phyloP scores from a whole-genome alignment of 2,113 vertebrate genomes.

The Paratilapia polleni region DNA sequence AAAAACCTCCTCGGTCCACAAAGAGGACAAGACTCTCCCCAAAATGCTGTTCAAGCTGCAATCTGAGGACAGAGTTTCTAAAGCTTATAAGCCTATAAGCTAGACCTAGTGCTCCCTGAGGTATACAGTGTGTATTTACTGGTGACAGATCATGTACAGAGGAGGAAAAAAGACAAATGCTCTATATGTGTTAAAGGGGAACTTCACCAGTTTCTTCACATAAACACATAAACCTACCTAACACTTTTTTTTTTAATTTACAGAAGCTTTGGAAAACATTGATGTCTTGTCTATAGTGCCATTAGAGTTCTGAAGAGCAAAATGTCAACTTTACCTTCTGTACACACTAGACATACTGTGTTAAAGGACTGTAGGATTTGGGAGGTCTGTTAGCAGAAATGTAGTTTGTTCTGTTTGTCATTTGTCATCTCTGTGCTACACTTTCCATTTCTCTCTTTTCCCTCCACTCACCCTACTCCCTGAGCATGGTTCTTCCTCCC shows the following conservation, averaged over 20 bases:
- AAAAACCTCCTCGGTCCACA: conserved; percentile 17
- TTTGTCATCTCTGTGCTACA: not conserved
- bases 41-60: not conserved
- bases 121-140: not conserved
- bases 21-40: not conserved
- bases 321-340: not conserved
- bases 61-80: not conserved
- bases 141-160: not conserved
- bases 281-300: not conserved
- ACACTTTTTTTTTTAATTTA: too few relatives aligned
- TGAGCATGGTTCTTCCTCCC: not conserved
- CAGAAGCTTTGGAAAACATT: not conserved
- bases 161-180: not conserved
- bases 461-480: not conserved
- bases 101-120: not conserved
- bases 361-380: not conserved
- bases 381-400: not conserved
- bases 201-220: not conserved
- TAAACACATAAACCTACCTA: not conserved
- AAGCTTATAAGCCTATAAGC: not conserved
- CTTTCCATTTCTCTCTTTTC: not conserved
- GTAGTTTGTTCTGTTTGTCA: not conserved
- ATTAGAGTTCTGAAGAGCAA: not conserved
- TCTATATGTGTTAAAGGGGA: not conserved
- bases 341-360: not conserved